A percentile compares a stretch with the other conserved stretches of the same genome.
phyloP scores from a whole-genome alignment of 2,888 invertebrate species.

The Pollenia griseotomentosa region DNA sequence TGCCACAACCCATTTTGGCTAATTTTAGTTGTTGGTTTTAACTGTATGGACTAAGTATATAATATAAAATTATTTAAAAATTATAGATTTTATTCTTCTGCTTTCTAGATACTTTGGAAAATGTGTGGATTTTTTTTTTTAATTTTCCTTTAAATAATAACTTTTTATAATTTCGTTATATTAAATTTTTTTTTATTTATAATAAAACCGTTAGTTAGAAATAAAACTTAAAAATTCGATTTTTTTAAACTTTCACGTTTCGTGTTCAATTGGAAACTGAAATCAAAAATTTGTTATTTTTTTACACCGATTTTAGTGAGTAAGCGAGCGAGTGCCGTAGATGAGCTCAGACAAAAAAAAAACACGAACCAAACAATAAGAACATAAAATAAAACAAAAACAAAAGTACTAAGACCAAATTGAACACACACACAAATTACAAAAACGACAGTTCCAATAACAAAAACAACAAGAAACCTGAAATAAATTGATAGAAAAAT shows the following conservation, averaged over 20 bases:
- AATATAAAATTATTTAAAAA: background rate
- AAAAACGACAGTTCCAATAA: slow-evolving; percentile 10
- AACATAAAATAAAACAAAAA: slow-evolving; percentile 39
- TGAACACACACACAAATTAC: slow-evolving; percentile 10
- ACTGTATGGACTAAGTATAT: background rate
- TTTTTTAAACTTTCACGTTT: slow-evolving; percentile 77
- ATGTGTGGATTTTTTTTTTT: background rate
- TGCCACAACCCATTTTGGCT: slow-evolving; percentile 79
- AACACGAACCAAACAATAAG: slow-evolving; percentile 29
- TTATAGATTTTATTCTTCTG: slow-evolving; percentile 10
- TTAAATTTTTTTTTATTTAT: background rate
- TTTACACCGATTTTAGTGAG: slow-evolving; percentile 43
- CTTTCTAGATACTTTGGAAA: background rate
- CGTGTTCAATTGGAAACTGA: slow-evolving; percentile 80
- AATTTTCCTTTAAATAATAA: background rate
- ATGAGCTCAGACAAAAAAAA: slow-evolving; percentile 68
- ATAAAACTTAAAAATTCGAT: slow-evolving; percentile 37
- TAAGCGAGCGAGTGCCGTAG: slow-evolving; percentile 15
- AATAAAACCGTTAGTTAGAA: slow-evolving; percentile 55
- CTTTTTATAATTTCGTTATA: slow-evolving; percentile 1
- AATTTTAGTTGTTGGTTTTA: slow-evolving; percentile 6
- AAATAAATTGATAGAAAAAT: slow-evolving; percentile 15
- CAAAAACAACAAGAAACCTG: slow-evolving; percentile 35
- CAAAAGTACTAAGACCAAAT: background rate
- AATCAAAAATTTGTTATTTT: slow-evolving; percentile 58